Base-by-base conservation (phyloP, 2,113 vertebrate genomes). In the Crocuta crocuta region DNA sequence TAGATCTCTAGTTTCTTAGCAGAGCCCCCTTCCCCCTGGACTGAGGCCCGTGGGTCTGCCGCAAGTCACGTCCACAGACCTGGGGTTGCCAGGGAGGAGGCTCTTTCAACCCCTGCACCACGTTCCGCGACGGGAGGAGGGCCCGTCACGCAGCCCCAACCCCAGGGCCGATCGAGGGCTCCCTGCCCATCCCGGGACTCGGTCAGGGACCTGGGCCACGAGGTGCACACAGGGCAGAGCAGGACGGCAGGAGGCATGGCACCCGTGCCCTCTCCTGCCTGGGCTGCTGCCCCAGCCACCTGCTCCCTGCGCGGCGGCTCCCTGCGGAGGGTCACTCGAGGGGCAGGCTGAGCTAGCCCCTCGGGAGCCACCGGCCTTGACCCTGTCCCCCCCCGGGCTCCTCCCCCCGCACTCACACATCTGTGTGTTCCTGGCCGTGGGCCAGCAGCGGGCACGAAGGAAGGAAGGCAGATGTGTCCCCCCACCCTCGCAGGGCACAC, bases 1-100 rank as follows among this genome's bases (percentile, higher is more conserved):
- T 21, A 39, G 50, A n/a, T 55, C 17, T 19, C 28, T 0, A 2
- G 58, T 21, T 16, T 79, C 39, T 19, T 9, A 4, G 12, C 48
- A 35, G 58, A 63, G 21, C 24, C 55, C 21, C 33, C n/a, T 13
- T 21, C 24, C 11, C 0, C 3, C 24, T 16, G 2, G 7, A 17
- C 39, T 26, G 4, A 26, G 74, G 73, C 2, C 9, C 45, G 13
- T 7, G 1, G 43, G 3, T 33, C 12, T 12, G 5, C 33, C 7
- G 23, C 11, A 39, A 24, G 7, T 26, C n/a, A 2, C 6, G 7
- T 0, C 0, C 31, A n/a, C 17, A 0, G 10, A 17, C 10, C 0
- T 8, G 10, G 78, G 10, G 13, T 61, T 28, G 7, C 10, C 48
- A 16, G 35, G 58, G 5, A 33, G 35, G 24, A 70, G 66, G 33